A percentile compares a stretch with the other conserved stretches of the same genome.
phyloP scores from a whole-genome alignment of 2,797 vertebrate species.

The Pteropus rufus region DNA sequence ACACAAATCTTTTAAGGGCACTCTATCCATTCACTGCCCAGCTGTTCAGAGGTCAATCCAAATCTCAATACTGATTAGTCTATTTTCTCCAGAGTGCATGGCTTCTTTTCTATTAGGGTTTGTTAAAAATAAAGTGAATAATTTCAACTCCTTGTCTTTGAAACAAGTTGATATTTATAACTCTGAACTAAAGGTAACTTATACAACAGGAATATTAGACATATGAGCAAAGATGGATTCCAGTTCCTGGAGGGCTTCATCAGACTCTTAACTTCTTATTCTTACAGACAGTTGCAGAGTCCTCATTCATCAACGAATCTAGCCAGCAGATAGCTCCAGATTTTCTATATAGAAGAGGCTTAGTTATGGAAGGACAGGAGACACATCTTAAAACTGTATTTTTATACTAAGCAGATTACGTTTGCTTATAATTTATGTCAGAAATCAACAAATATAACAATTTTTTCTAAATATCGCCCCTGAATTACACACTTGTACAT shows the following conservation, averaged over 20 bases:
- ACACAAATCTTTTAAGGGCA: not conserved
- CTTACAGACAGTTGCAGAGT: not conserved
- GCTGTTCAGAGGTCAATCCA: not conserved
- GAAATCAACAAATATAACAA: not conserved
- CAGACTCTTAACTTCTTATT: not conserved
- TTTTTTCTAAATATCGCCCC: not conserved
- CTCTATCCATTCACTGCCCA: not conserved
- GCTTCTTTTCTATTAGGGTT: not conserved
- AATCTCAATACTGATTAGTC: not conserved
- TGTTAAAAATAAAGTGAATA: not conserved
- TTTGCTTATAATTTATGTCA: not conserved
- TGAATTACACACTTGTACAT: not conserved
- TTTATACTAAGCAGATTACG: not conserved
- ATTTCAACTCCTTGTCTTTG: not conserved
- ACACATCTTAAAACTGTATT: not conserved
- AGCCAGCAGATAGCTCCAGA: not conserved
- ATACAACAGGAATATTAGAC: not conserved
- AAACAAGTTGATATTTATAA: not conserved
- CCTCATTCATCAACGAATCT: not conserved
- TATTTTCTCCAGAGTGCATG: not conserved
- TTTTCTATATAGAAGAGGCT: not conserved
- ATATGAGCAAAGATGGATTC: not conserved
- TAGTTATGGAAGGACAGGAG: not conserved
- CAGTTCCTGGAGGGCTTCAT: not conserved
- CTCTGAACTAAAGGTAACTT: not conserved